Evolutionary conservation across 2,888 invertebrate genomes (phyloP), one percentile per base, ranked within the genome.

Genomic region (Drosophila multiciliata): DNA sequence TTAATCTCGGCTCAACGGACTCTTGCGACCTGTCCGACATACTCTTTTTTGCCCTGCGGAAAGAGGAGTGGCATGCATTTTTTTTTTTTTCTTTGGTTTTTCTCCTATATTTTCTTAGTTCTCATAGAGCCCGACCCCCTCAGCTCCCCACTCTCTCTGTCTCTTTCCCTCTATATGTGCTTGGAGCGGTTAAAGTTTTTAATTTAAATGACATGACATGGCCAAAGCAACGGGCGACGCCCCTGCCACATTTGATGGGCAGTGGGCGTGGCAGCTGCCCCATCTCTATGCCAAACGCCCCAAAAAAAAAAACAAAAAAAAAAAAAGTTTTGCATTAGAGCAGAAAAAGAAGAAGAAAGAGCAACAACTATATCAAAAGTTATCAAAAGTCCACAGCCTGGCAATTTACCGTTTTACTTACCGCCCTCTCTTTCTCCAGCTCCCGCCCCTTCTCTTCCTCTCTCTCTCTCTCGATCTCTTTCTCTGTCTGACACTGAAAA

Each of bases 131-230:
- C 35, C 26, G 12, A 9, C 2, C 33, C 5, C 15, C 32, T 12
- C 8, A 15, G 29, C 20, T 45, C 6, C 20, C n/a, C 36, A 7
- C 20, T 7, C 35, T 3, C 23, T 20, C 29, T n/a, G 33, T 26
- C 59, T 45, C 53, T 67, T 60, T 58, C 67, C 66, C 61, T 68
- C 73, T 69, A 78, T 74, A 72, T 20, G 3, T 55, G 75, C 74
- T 33, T 66, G 70, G 76, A 80, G 72, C 76, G 69, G 57, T 73
- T 83, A 68, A 83, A 87, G 66, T 89, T 89, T 89, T 89, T 89
- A 87, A 89, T 87, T 87, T 87, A 86, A 86, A 86, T 86, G 88
- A 86, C 88, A 87, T 83, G 87, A 82, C 69, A 65, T 74, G 64
- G 58, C 50, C 66, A 65, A 38, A 54, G 58, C 66, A 53, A 53